A percentile compares a stretch with the other conserved stretches of the same genome.
These are phyloP conservation scores for Siderastrea radians DNA, from an alignment of 92 coral and sea anemone genomes.

Conservation along the genomic window DNA sequence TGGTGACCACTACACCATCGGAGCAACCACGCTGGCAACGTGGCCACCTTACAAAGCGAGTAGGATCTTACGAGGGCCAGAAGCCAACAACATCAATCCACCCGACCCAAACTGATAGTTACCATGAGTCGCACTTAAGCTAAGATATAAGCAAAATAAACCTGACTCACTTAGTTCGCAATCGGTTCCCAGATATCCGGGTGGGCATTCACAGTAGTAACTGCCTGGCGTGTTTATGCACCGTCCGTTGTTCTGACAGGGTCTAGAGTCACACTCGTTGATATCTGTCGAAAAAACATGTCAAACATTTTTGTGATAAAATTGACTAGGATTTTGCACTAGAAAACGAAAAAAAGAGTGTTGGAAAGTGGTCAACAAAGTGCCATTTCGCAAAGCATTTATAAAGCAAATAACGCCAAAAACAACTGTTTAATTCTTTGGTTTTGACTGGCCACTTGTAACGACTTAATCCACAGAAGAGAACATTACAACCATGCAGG, in stretches of 20 bases:
- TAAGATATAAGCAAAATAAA: background rate
- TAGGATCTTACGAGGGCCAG: background rate
- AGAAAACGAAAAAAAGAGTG: background rate
- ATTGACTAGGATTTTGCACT: background rate
- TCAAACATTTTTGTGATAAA: background rate
- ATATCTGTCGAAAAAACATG: background rate
- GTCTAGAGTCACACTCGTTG: slow-evolving; percentile 37
- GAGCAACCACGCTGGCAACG: too few relatives aligned
- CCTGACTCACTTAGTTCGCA: slow-evolving; percentile 27
- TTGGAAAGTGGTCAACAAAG: background rate
- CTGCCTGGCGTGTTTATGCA: slow-evolving; percentile 27
- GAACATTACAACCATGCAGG: too few relatives aligned
- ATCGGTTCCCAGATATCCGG: slow-evolving; percentile 21
- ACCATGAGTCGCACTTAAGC: background rate
- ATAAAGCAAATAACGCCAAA: too few relatives aligned
- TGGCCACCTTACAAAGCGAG: too few relatives aligned
- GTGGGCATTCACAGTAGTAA: slow-evolving; percentile 31
- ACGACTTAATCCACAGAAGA: too few relatives aligned
- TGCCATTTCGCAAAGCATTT: too few relatives aligned
- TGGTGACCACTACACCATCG: too few relatives aligned
- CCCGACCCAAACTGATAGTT: background rate
- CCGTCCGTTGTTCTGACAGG: slow-evolving; percentile 17
- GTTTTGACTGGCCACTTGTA: too few relatives aligned
- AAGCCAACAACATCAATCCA: too few relatives aligned
- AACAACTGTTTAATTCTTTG: too few relatives aligned